A percentile compares a stretch with the other conserved stretches of the same genome.
Conservation (phyloP, 2,797 vertebrate genomes). For the Cephalopachus bancanus region DNA sequence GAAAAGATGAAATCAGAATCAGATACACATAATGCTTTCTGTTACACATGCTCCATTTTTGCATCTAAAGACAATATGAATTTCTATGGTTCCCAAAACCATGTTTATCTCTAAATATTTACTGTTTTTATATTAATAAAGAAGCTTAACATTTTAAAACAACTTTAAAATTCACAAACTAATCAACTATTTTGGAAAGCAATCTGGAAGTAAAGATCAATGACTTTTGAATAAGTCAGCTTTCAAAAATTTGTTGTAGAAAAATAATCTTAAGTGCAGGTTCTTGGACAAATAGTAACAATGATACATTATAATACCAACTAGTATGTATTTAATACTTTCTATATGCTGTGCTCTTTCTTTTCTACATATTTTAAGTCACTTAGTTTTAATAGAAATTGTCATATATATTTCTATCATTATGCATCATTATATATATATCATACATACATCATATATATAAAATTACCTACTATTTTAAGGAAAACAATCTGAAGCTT, state of each 20-base stretch:
- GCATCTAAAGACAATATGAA: neutral
- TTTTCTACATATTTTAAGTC: neutral
- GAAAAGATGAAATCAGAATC: neutral
- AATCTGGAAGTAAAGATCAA: neutral
- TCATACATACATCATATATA: too few species aligned
- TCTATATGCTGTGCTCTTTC: neutral
- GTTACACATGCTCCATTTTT: neutral
- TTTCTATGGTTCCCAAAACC: neutral
- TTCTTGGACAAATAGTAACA: neutral
- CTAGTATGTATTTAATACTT: neutral
- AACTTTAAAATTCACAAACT: neutral
- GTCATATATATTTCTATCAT: too few species aligned
- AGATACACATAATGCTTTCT: neutral
- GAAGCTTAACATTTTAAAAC: neutral
- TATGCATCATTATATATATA: too few species aligned
- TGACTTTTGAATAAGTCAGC: neutral
- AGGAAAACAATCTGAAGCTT: neutral
- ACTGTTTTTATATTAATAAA: neutral
- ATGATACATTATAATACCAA: neutral
- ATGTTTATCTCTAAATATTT: neutral
- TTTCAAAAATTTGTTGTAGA: constrained; percentile 11
- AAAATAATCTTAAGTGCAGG: neutral
- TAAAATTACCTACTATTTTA: neutral
- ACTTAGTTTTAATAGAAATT: neutral
- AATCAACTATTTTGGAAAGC: neutral